Base-by-base conservation (phyloP, 2,113 vertebrate genomes). In the Podilymbus podiceps region DNA sequence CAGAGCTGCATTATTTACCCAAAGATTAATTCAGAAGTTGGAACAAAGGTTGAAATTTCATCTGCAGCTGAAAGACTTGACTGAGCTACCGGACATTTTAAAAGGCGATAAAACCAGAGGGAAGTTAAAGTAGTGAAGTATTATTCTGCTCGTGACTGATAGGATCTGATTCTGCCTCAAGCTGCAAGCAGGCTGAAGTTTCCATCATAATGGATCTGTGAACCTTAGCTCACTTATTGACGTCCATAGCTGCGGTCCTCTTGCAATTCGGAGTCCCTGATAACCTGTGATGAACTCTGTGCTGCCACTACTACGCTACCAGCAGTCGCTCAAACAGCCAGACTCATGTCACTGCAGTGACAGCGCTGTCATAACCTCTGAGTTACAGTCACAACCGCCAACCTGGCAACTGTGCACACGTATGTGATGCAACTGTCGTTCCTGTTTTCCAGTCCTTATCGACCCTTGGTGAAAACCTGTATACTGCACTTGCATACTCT, bases 101-200 rank as follows among this genome's bases (percentile, higher is more conserved):
- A 56, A 94, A 78, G 23, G 68, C 87, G 38, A 87, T 63, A 92
- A 86, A 85, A 71, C 19, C 38, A 68, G 35, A 78, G 17, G 49
- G 49, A 96, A 82, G 68, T 68, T 79, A 38, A 81, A 59, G 60
- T 66, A 59, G 31, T 60, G 53, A 94, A 89, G 47, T 12, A 55
- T 31, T 84, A 59, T 72, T 79, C 53, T 76, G 58, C 8, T 56
- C 67, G 53, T 31, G 78, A 56, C 33, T 81, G 84, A 91, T 11
- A 85, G 55, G 67, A 79, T 76, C 53, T 73, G 53, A 83, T 80
- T 90, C 33, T 90, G 58, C 66, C 71, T 82, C 53, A 50, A 64
- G 88, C 78, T 78, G 62, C 23, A 88, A 56, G 50, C 24, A 66
- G 59, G 50, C 33, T 66, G 55, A 80, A 91, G 73, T 73, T 85